Conservation (phyloP, 2,113 vertebrate genomes). For the Psilopogon haemacephalus region DNA sequence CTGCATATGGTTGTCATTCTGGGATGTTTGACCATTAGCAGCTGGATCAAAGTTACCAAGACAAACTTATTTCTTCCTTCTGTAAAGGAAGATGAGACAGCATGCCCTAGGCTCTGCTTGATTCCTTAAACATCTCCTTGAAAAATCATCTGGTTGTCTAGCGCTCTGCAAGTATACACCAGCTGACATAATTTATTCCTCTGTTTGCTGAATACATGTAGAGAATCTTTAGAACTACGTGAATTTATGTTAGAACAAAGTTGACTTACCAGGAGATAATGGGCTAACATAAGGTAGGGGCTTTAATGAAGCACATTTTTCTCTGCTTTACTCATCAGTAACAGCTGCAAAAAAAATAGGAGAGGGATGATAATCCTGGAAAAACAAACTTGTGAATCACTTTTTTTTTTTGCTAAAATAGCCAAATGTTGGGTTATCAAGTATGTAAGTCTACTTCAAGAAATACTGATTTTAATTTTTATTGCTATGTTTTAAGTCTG, state of each 20-base stretch:
- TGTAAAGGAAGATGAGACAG: neutral
- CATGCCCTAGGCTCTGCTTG: no score
- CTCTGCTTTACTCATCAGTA: neutral
- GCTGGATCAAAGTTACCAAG: neutral
- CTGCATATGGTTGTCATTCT: neutral
- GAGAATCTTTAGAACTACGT: neutral
- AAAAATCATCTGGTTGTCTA: neutral
- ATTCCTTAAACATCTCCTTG: neutral
- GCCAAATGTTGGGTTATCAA: neutral
- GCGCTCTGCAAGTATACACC: neutral
- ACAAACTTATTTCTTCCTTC: neutral
- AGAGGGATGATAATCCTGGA: neutral
- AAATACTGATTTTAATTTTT: neutral
- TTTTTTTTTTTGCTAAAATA: neutral
- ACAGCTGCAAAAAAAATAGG: neutral
- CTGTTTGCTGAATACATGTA: neutral
- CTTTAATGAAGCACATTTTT: neutral
- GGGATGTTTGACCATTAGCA: neutral
- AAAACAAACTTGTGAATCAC: neutral
- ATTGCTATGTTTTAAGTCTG: neutral
- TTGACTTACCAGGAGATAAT: neutral
- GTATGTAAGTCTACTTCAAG: neutral
- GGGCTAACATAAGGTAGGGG: neutral
- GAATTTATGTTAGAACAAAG: neutral
- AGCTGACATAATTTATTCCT: neutral